These are phyloP conservation scores for Onychomys arenicola DNA, from an alignment of 2,797 vertebrate genomes.

Conservation along the genomic window DNA sequence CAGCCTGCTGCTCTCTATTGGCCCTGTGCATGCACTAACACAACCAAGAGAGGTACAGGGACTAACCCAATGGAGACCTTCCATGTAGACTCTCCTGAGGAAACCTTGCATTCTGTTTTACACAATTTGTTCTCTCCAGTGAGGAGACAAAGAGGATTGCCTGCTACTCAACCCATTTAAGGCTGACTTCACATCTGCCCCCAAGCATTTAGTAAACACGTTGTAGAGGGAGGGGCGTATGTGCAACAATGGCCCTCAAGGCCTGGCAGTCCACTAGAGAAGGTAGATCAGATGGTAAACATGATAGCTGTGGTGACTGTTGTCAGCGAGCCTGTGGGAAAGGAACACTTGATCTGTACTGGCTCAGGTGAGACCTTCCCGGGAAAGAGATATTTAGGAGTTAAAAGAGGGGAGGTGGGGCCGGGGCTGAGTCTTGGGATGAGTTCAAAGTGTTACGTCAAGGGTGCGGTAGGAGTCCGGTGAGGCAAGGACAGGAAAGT, in stretches of 20 bases:
- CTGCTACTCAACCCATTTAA: not conserved
- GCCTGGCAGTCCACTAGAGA: rapidly evolving
- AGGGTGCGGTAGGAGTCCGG: not conserved
- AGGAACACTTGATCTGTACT: not conserved
- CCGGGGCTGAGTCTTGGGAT: not conserved
- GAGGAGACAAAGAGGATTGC: not conserved
- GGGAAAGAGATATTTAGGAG: not conserved
- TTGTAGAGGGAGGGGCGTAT: not conserved
- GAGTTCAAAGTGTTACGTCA: not conserved
- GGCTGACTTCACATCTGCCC: not conserved
- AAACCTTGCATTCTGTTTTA: not conserved
- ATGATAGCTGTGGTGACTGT: not conserved
- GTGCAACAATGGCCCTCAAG: not conserved
- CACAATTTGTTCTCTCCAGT: not conserved
- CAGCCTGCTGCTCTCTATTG: not conserved
- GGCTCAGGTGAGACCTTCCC: not conserved
- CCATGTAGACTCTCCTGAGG: not conserved
- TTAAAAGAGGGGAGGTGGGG: not conserved
- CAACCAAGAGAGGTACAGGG: not conserved
- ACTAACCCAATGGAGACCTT: not conserved
- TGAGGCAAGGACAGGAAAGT: not conserved
- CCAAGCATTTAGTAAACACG: not conserved
- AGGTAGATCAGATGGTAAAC: not conserved
- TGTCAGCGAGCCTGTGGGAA: rapidly evolving
- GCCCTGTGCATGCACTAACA: rapidly evolving